Evolutionary conservation across 1,140 invertebrate genomes (phyloP), one percentile per base, ranked within the genome.

Genomic region (Gerris buenoi): DNA sequence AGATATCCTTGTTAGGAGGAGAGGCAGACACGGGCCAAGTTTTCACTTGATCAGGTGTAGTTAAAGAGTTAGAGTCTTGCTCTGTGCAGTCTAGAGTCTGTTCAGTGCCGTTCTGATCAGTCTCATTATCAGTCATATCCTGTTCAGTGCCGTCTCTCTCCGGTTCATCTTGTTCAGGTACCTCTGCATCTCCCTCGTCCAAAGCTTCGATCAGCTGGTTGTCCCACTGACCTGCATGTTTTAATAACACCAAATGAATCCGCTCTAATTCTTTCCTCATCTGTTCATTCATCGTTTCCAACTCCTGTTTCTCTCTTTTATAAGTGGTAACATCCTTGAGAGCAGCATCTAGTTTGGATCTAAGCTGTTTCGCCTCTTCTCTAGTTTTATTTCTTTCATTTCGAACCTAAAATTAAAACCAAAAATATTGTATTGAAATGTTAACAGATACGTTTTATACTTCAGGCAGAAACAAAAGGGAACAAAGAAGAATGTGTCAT

Each of bases 321-420:
- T 86, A 79, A 1, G 79, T 79, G 66, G 85, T 84, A 3, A 84
- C 79, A 73, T 95, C 93, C 79, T 94, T 93, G 23, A 87, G 77
- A 1, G 87, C 79, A 10, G 82, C 75, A 74, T 95, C 93, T 64
- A 93, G 78, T 78, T 92, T 93, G 23, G 82, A 81, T 72, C 90
- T 83, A 0, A 95, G 76, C 65, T 87, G 83, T 75, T 94, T 89
- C 2, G 86, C 83, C 77, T 96, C 93, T 73, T 95, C 93, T 46
- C 91, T 77, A 0, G 91, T 87, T 77, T 91, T 88, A 73, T 93
- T 93, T 23, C 90, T 81, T 78, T 94, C 90, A 74, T 87, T 89
- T 61, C 90, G 79, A 3, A 90, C 86, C 82, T 82, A 65, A n/a
- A 73, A 70, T 22, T 62, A n/a, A n/a, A n/a, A n/a, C n/a, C n/a